Percentiles rank a stretch among this genome's conserved stretches.
Evolutionary conservation across 2,888 invertebrate genomes (phyloP).

Genomic region (Ormyrus labotus): DNA sequence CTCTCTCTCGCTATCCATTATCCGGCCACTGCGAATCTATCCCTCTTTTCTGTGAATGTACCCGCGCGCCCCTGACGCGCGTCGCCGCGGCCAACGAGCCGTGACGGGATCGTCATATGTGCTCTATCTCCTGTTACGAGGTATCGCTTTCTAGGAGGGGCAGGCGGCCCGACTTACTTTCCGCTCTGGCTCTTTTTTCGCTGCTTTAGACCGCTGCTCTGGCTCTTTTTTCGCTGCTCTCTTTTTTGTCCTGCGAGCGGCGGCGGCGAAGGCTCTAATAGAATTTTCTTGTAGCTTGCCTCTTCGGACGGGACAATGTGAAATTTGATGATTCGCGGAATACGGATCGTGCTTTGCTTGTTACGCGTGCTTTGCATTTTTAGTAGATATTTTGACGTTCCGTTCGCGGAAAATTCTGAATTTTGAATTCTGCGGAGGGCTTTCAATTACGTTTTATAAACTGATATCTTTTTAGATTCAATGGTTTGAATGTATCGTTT

Average conservation of each 20-base stretch:
- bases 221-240: no score
- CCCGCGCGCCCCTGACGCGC: not conserved
- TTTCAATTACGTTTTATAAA: no score
- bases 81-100: constrained; percentile 67
- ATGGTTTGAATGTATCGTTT: no score
- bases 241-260: not conserved
- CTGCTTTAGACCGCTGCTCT: no score
- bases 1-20: constrained; percentile 57
- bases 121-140: constrained; percentile 62
- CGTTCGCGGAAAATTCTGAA: no score
- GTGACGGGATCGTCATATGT: constrained; percentile 72
- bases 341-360: not conserved
- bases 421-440: no score
- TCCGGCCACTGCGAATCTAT: constrained; percentile 43
- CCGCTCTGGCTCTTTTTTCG: no score
- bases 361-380: no score
- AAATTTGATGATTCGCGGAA: constrained; percentile 15
- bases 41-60: no score
- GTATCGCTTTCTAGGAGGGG: constrained; percentile 36
- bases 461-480: no score
- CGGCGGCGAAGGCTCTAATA: constrained; percentile 29
- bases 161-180: no score
- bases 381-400: no score
- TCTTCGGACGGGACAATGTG: constrained; percentile 4
- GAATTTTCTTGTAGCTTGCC: constrained; percentile 50